Base-by-base conservation (phyloP, 2,888 invertebrate genomes). In the Empis stercorea region DNA sequence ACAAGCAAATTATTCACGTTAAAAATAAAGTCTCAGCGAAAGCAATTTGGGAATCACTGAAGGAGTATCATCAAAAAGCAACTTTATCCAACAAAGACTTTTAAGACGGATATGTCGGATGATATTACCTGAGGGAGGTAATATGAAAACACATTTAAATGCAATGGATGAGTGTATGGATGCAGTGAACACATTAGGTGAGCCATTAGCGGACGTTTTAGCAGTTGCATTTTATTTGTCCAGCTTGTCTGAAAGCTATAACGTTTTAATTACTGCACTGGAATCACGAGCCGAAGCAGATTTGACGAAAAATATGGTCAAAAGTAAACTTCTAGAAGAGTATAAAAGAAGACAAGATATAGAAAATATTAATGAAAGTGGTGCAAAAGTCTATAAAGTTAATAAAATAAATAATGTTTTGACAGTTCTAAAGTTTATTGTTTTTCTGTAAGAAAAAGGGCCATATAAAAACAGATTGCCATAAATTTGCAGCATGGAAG, bases 41-140 rank as follows among this genome's bases (percentile, higher is more conserved):
- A 43, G n/a, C 36, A 40, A 40, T 40, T 17, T 40, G 40, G 20
- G 40, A 40, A 20, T 6, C 23, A 40, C 20, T 40, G 20, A 40
- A 40, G 40, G 20, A 40, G 27, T 40, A 40, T 20, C 40, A 40
- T 40, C 40, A 40, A 40, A 40, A 40, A n/a, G 17, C 40, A 40
- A 44, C 38, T n/a, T 23, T 47, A 5, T 41, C 17, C 2, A 51
- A 49, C n/a, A n/a, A n/a, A n/a, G n/a, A n/a, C n/a, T n/a, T n/a
- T n/a, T n/a, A n/a, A n/a, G n/a, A n/a, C n/a, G n/a, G n/a, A n/a
- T n/a, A n/a, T n/a, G n/a, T n/a, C n/a, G n/a, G n/a, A n/a, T n/a
- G n/a, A n/a, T n/a, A n/a, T n/a, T n/a, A n/a, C n/a, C n/a, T n/a
- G n/a, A n/a, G n/a, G n/a, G n/a, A n/a, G n/a, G n/a, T n/a, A n/a